Evolutionary conservation across 2,797 vertebrate species (phyloP).

Genomic region (Thalassophryne amazonica): DNA sequence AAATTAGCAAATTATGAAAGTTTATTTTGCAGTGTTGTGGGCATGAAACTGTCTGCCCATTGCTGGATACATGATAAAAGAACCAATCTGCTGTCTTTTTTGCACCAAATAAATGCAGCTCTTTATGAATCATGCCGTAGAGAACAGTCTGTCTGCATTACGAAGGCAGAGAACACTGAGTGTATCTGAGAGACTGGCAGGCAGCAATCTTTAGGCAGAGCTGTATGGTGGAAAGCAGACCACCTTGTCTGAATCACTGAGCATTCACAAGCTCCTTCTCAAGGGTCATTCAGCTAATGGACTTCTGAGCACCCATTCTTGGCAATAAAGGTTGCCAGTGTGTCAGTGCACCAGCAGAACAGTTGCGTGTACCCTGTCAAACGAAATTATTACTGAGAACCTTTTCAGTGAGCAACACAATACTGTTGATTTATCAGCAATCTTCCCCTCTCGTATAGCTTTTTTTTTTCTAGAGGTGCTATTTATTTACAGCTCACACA

Average conservation of each 20-base stretch:
- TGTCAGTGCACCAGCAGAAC: conserved; percentile 10
- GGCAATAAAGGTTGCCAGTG: conserved; percentile 30
- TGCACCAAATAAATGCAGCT: conserved; percentile 73
- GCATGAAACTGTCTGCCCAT: conserved; percentile 35
- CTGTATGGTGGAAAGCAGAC: conserved; percentile 50
- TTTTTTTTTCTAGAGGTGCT: conserved; percentile 15
- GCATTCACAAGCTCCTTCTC: conserved; percentile 57
- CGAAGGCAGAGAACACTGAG: conserved; percentile 49
- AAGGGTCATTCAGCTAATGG: conserved; percentile 64
- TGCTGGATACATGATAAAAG: conserved; percentile 64
- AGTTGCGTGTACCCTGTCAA: conserved; percentile 29
- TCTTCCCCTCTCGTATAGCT: conserved; percentile 13
- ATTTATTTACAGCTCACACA: conserved; percentile 5
- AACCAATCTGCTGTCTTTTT: conserved; percentile 71
- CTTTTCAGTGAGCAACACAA: conserved; percentile 5
- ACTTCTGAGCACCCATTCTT: conserved; percentile 51
- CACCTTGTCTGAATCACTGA: conserved; percentile 59
- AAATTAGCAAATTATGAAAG: too few species aligned
- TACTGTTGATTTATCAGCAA: conserved; percentile 15
- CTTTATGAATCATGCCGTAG: conserved; percentile 72
- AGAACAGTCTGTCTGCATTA: conserved; percentile 48
- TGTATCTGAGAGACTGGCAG: conserved; percentile 61
- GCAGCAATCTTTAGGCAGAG: conserved; percentile 67
- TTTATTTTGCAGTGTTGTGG: too few species aligned
- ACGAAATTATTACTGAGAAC: conserved; percentile 23